Base-by-base conservation (phyloP, 2,888 invertebrate species). In the Drosophila hamatofila region DNA sequence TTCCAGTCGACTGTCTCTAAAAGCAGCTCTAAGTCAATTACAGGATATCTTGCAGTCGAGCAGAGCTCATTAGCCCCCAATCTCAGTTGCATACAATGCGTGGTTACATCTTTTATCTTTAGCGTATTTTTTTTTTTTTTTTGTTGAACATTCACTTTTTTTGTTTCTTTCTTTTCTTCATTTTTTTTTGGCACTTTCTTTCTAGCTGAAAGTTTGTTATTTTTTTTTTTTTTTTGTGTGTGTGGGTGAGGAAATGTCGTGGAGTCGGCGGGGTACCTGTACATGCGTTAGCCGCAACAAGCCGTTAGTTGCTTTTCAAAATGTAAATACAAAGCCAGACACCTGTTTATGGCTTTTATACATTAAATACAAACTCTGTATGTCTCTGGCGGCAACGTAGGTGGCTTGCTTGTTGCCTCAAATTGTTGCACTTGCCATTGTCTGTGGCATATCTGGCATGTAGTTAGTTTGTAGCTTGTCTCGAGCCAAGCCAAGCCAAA, bases 391-490 rank as follows among this genome's bases (percentile, higher is more conserved):
- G 44, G 77, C 78, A 54, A 83, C 75, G 83, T 88, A 83, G 83
- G 89, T 88, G 83, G 83, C 55, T 74, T 39, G 70, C 65, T 78
- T 72, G 80, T 73, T 71, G 78, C 80, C 72, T 80, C 72, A 82
- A 83, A 88, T 67, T 85, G 89, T 83, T 88, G 88, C 87, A 88
- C 83, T 83, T 81, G 81, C 72, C 64, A 71, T 81, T 81, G 81
- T 81, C 72, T 64, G 67, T 58, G 58, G 60, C 70, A 49, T 42
- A 44, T 64, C 61, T 78, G 62, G 70, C 64, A 73, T 72, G 77
- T 67, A 72, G 76, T 72, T 75, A 55, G 72, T 64, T 75, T 68
- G 63, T 67, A 63, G 69, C 80, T 68, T 81, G 81, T 81, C 85
- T 78, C 68, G 68, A 69, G 72, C 67, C 69, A 52, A 63, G 42